phyloP scores from a whole-genome alignment of 2,113 vertebrate species.

The Echinops telfairi region DNA sequence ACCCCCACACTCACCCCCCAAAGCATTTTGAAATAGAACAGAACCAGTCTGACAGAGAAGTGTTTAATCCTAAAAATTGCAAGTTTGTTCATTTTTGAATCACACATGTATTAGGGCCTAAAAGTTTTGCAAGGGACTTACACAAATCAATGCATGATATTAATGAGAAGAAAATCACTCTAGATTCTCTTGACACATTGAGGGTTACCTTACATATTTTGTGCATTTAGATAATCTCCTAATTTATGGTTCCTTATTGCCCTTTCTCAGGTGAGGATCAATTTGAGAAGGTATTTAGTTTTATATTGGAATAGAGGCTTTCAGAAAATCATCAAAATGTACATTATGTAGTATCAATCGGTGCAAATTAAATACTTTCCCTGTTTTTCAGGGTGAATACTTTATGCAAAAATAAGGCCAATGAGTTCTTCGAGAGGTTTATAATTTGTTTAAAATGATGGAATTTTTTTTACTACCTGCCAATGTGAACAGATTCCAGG shows the following conservation, averaged over 20 bases:
- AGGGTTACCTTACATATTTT: slow-evolving; percentile 67
- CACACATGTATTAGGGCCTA: slow-evolving; percentile 28
- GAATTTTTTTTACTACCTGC: slow-evolving; percentile 61
- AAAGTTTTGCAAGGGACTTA: slow-evolving; percentile 55
- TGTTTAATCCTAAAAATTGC: slow-evolving; percentile 69
- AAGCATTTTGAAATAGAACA: slow-evolving; percentile 30
- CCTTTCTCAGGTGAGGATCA: slow-evolving; percentile 62
- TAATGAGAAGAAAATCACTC: slow-evolving; percentile 49
- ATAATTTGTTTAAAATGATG: slow-evolving; percentile 71
- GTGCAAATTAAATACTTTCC: slow-evolving; percentile 59
- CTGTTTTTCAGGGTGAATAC: slow-evolving; percentile 37
- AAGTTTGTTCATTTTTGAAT: slow-evolving; percentile 70
- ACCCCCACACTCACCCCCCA: neutral
- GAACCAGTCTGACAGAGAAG: slow-evolving; percentile 29
- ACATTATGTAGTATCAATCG: slow-evolving; percentile 51
- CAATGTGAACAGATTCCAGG: slow-evolving; percentile 74
- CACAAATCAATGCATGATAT: slow-evolving; percentile 57
- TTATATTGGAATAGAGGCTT: slow-evolving; percentile 16
- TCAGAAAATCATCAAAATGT: slow-evolving; percentile 47
- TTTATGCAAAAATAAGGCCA: slow-evolving; percentile 67
- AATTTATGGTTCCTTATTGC: slow-evolving; percentile 53
- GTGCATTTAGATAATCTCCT: slow-evolving; percentile 63
- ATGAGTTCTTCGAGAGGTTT: slow-evolving; percentile 53
- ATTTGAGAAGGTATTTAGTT: slow-evolving; percentile 64
- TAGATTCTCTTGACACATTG: slow-evolving; percentile 55